Evolutionary conservation across 2,797 vertebrate species (phyloP).

Genomic region (Anomalospiza imberbis): DNA sequence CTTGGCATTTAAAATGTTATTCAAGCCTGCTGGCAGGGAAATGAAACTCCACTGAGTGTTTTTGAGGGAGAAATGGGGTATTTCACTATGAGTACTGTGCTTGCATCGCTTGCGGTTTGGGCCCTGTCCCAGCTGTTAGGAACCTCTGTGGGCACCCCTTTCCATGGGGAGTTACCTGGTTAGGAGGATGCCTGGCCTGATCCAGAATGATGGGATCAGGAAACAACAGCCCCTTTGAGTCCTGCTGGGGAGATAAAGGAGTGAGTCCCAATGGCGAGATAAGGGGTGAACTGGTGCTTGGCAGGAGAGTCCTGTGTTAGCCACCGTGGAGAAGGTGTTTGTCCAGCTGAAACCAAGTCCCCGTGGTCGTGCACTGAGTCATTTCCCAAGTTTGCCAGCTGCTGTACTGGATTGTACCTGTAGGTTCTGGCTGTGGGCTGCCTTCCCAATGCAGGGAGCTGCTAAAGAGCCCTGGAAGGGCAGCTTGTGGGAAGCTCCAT

Average conservation of each 20-base stretch:
- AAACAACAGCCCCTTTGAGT: constrained; percentile 1
- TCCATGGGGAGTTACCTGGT: background rate
- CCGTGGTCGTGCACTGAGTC: constrained; percentile 46
- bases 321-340: constrained; percentile 40
- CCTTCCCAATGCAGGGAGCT: constrained; percentile 30
- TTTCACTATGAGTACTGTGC: background rate
- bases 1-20: constrained; percentile 57
- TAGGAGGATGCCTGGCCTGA: background rate
- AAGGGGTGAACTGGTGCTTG: background rate
- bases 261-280: constrained; percentile 25
- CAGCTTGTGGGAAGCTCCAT: background rate
- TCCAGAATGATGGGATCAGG: background rate
- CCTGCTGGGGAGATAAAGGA: constrained; percentile 61
- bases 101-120: background rate
- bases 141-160: background rate
- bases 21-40: constrained; percentile 52
- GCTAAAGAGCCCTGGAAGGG: constrained; percentile 11
- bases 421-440: constrained; percentile 53
- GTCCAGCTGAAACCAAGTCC: constrained; percentile 69
- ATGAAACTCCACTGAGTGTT: background rate
- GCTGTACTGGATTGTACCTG: constrained; percentile 61
- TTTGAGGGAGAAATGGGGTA: constrained; percentile 1
- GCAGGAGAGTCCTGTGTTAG: constrained; percentile 5
- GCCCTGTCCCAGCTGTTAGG: rapidly evolving
- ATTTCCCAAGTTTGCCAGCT: constrained; percentile 75